A percentile compares a stretch with the other conserved stretches of the same genome.
These are phyloP conservation scores for Takifugu flavidus DNA, from an alignment of 2,113 vertebrate species.

Conservation along the genomic window DNA sequence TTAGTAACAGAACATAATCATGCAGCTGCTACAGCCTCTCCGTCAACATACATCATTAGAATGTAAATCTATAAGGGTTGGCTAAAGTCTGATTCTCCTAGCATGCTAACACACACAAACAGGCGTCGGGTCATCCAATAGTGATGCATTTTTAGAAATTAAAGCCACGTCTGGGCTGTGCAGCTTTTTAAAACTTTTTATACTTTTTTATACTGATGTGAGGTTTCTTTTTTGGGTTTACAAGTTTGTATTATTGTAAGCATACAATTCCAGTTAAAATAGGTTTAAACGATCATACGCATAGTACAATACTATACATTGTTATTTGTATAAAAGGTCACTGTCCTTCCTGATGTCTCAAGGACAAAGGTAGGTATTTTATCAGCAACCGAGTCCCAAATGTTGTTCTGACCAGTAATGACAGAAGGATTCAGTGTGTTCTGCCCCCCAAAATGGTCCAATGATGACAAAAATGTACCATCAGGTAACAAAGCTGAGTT, in stretches of 20 bases:
- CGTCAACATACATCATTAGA: too few relatives aligned
- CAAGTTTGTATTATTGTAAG: background rate
- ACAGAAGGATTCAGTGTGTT: conserved; percentile 18
- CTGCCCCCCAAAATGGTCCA: conserved; percentile 30
- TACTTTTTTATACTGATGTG: conserved; percentile 21
- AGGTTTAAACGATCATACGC: conserved; percentile 59
- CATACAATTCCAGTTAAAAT: conserved; percentile 54
- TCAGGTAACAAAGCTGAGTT: conserved; percentile 34
- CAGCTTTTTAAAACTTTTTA: conserved; percentile 22
- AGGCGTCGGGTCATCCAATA: conserved; percentile 50
- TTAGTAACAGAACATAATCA: conserved; percentile 72
- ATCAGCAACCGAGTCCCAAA: too few relatives aligned
- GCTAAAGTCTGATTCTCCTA: conserved; percentile 42
- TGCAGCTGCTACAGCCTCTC: conserved; percentile 35
- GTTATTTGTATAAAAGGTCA: conserved; percentile 69
- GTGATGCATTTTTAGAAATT: conserved; percentile 38
- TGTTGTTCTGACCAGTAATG: too few relatives aligned
- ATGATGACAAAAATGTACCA: conserved; percentile 40
- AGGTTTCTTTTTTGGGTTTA: conserved; percentile 6
- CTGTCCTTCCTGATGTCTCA: conserved; percentile 57
- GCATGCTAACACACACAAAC: conserved; percentile 57
- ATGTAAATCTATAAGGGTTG: conserved; percentile 5
- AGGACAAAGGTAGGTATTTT: conserved; percentile 43
- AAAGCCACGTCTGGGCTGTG: conserved; percentile 34
- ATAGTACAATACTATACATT: conserved; percentile 66